Percentiles rank a stretch among this genome's conserved stretches.
Conservation (phyloP, 1,140 invertebrate genomes). For the Latrodectus geometricus region DNA sequence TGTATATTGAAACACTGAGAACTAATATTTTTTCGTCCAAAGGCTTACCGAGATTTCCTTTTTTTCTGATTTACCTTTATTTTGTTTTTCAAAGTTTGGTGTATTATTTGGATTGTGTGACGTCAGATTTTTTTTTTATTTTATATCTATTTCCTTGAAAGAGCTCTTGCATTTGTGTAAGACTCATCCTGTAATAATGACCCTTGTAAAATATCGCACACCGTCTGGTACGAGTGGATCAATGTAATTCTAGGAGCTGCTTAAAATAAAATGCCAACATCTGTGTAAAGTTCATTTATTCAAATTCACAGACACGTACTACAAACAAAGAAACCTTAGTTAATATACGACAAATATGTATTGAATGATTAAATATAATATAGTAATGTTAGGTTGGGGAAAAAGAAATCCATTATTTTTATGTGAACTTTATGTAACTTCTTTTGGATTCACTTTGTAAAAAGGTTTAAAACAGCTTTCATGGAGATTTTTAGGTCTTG, state of each 20-base stretch:
- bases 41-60: background rate
- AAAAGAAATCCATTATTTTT: too few species aligned
- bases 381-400: too few species aligned
- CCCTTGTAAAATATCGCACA: constrained; percentile 28
- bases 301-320: too few species aligned
- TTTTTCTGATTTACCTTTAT: constrained; percentile 17
- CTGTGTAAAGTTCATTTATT: background rate
- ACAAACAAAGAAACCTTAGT: too few species aligned
- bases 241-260: constrained; percentile 19
- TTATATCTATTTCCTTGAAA: background rate
- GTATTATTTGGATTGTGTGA: constrained; percentile 38
- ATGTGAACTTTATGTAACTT: too few species aligned
- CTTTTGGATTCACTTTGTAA: too few species aligned
- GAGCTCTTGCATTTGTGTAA: background rate
- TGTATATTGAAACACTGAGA: background rate
- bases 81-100: background rate
- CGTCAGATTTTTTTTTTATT: background rate
- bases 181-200: constrained; percentile 2
- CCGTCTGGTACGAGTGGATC: constrained; percentile 56
- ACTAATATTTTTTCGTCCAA: background rate
- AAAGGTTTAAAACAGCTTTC: too few species aligned
- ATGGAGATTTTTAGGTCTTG: too few species aligned
- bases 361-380: too few species aligned
- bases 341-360: too few species aligned
- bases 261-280: background rate